A percentile compares a stretch with the other conserved stretches of the same genome.
Conservation (phyloP, 2,888 invertebrate species). For the Lottia scabra region DNA sequence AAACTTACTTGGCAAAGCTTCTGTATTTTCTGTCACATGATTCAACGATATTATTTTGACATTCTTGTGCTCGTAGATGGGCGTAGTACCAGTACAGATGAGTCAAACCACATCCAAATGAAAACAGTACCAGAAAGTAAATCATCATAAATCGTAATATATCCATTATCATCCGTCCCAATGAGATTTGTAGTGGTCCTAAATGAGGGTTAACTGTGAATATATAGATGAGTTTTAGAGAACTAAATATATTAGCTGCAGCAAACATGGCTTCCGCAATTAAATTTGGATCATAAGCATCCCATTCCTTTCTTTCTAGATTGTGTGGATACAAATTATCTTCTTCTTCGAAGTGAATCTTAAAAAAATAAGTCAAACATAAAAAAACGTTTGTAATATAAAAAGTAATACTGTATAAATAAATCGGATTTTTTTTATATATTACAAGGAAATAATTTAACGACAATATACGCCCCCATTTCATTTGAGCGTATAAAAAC, state of each 20-base stretch:
- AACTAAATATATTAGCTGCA: conserved; percentile 96
- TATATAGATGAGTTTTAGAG: conserved; percentile 89
- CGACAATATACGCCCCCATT: too few species aligned
- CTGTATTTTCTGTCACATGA: conserved; percentile 66
- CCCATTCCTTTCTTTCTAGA: conserved; percentile 85
- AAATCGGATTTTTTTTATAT: too few species aligned
- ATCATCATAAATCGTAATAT: conserved; percentile 94
- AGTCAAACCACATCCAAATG: conserved; percentile 91
- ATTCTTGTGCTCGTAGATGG: conserved; percentile 48
- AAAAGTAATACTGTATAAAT: too few species aligned
- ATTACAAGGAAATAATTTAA: too few species aligned
- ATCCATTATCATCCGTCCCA: conserved; percentile 82
- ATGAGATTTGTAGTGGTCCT: conserved; percentile 91
- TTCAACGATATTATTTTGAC: conserved; percentile 44
- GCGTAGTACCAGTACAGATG: conserved; percentile 88
- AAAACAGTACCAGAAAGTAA: conserved; percentile 82
- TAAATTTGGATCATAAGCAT: conserved; percentile 98
- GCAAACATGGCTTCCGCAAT: conserved; percentile 85
- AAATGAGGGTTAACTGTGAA: conserved; percentile 94
- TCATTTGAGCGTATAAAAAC: too few species aligned
- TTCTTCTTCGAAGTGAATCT: background rate
- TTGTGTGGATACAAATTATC: conserved; percentile 29
- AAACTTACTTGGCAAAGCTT: conserved; percentile 68
- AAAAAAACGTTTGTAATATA: too few species aligned
- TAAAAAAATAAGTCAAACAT: too few species aligned